A percentile compares a stretch with the other conserved stretches of the same genome.
These are phyloP conservation scores for Palloptera scutellata DNA, from an alignment of 2,888 invertebrate species.

Conservation along the genomic window DNA sequence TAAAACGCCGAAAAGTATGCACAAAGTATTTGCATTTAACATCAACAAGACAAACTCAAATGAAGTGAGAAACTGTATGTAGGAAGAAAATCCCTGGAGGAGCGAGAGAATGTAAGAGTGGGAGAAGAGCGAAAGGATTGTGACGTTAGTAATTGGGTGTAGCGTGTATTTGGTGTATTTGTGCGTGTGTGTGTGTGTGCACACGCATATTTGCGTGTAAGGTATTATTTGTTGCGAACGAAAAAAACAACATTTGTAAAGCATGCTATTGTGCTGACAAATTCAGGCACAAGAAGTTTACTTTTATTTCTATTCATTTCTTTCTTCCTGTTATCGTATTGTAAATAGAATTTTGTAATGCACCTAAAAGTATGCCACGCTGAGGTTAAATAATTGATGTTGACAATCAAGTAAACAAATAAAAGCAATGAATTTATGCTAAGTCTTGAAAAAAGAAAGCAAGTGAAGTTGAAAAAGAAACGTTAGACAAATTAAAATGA, in stretches of 20 bases:
- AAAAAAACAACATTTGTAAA: no score
- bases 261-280: constrained; percentile 54
- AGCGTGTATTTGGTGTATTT: no score
- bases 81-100: no score
- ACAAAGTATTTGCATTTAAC: constrained; percentile 59
- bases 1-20: constrained; percentile 57
- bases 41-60: constrained; percentile 54
- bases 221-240: no score
- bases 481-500: no score
- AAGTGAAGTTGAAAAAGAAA: no score
- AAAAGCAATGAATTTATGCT: constrained; percentile 5
- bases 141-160: background rate
- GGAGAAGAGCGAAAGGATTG: background rate
- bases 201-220: no score
- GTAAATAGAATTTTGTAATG: no score
- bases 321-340: background rate
- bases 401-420: constrained; percentile 54
- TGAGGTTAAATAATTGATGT: constrained; percentile 56
- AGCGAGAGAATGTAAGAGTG: background rate
- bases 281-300: constrained; percentile 59
- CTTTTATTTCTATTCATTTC: constrained; percentile 37
- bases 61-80: constrained; percentile 46
- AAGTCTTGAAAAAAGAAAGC: no score
- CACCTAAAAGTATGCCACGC: no score
- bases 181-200: no score